These are phyloP conservation scores for Magallana angulata DNA, from an alignment of 1,140 invertebrate species.

Conservation along the genomic window DNA sequence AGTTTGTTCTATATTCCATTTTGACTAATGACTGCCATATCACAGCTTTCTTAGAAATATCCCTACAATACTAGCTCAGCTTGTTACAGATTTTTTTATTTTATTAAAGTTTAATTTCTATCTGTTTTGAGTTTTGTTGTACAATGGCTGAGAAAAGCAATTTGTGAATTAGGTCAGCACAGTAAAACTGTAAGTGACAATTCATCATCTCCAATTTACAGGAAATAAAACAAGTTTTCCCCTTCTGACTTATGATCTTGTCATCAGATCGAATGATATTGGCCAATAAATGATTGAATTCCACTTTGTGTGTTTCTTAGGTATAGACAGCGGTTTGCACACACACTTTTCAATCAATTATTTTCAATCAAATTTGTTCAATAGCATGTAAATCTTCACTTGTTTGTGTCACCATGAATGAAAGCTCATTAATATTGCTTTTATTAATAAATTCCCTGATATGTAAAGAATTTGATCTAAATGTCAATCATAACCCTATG, in stretches of 20 bases:
- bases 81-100: too few relatives aligned
- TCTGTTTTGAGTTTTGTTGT: neutral
- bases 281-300: slow-evolving; percentile 24
- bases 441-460: slow-evolving; percentile 6
- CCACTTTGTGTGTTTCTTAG: neutral
- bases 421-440: slow-evolving; percentile 14
- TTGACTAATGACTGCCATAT: neutral
- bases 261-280: slow-evolving; percentile 21
- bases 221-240: slow-evolving; percentile 20
- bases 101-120: too few relatives aligned
- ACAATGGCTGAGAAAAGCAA: neutral
- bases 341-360: neutral
- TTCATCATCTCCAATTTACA: slow-evolving; percentile 30
- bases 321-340: slow-evolving; percentile 14
- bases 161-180: slow-evolving; percentile 14
- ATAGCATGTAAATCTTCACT: slow-evolving; percentile 20
- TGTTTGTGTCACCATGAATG: slow-evolving; percentile 17
- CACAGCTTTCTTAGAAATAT: neutral
- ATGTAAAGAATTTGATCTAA: slow-evolving; percentile 6
- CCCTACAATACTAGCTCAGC: neutral
- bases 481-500: neutral
- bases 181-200: neutral
- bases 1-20: neutral
- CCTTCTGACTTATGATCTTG: slow-evolving; percentile 15
- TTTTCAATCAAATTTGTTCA: neutral